phyloP scores from a whole-genome alignment of 1,140 invertebrate species.

The Drosophila nigrodunni region DNA sequence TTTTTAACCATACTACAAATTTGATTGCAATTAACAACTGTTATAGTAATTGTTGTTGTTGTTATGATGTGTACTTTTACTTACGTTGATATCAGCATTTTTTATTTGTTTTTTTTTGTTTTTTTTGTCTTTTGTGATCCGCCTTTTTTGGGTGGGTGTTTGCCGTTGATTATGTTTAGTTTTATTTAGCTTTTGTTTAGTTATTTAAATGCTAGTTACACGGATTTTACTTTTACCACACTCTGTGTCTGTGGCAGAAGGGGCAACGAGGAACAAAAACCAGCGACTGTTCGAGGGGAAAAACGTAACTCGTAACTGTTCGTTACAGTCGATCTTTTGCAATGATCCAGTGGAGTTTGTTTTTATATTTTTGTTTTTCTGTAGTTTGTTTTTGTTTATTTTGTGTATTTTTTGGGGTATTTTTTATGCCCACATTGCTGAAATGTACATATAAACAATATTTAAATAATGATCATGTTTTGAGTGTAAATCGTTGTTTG shows the following conservation, averaged over 20 bases:
- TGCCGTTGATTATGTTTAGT: constrained; percentile 39
- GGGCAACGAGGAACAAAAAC: background rate
- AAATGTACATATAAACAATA: constrained; percentile 56
- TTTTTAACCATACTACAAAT: constrained; percentile 4
- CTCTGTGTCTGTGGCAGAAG: constrained; percentile 1
- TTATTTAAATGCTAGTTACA: constrained; percentile 48
- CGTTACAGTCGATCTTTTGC: constrained; percentile 64
- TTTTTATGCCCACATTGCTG: constrained; percentile 77
- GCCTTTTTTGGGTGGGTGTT: constrained; percentile 53
- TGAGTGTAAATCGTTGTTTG: constrained; percentile 69
- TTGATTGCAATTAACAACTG: constrained; percentile 64
- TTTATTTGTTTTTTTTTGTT: constrained; percentile 17
- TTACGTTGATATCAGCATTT: constrained; percentile 81
- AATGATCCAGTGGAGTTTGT: constrained; percentile 64
- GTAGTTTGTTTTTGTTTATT: constrained; percentile 18
- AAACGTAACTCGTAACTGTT: constrained; percentile 44
- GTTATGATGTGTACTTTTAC: constrained; percentile 55
- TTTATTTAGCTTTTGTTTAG: constrained; percentile 45
- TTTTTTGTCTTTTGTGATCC: constrained; percentile 33
- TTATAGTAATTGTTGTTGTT: constrained; percentile 12
- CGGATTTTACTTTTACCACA: constrained; percentile 63
- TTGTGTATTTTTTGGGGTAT: background rate
- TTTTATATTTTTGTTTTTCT: background rate
- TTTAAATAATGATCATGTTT: constrained; percentile 60
- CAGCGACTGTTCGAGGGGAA: background rate